Base-by-base conservation (phyloP, 2,888 invertebrate genomes). In the Caenorhabditis sp. region DNA sequence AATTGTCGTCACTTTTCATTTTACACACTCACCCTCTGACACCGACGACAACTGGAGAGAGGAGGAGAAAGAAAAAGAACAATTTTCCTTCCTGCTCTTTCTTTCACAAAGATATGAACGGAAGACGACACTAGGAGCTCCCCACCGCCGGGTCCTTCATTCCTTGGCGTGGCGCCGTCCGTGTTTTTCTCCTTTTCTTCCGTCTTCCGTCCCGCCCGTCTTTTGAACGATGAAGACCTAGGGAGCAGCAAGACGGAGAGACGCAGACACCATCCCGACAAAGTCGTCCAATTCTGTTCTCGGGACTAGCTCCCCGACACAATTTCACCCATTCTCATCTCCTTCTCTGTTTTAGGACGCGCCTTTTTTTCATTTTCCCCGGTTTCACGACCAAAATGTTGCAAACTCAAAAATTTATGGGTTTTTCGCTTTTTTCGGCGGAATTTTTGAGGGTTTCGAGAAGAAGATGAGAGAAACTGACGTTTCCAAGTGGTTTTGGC, bases 211-310 rank as follows among this genome's bases (percentile, higher is more conserved):
- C 9, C 20, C 40, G n/a, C 24, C 24, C 22, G 13, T 40, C 40
- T 60, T 60, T 62, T 74, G 65, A 67, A 44, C 35, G 47, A 65
- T 47, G 40, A 44, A 64, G 40, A 55, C 40, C 55, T 60, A 37
- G 56, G 24, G 35, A 70, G n/a, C 2, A 40, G 53, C 24, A 44
- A 64, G 64, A 72, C 20, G 56, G 56, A 71, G 62, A 71, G 62
- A 62, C 62, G 44, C 22, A 53, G 61, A 70, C 35, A 51, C 22
- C 53, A 24, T 62, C 28, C 24, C 40, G 53, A 13, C 11, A 61
- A 61, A 72, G 71, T 72, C 71, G 71, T 62, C 71, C 71, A 72
- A 72, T 72, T 72, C 64, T 72, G 71, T 64, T 72, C 71, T 72
- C 56, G 18, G 62, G 62, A 24, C 2, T 35, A 51, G 51, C 60